Evolutionary conservation across 2,888 invertebrate species (phyloP), one percentile per base, ranked within the genome.

Genomic region (Biston betularia): DNA sequence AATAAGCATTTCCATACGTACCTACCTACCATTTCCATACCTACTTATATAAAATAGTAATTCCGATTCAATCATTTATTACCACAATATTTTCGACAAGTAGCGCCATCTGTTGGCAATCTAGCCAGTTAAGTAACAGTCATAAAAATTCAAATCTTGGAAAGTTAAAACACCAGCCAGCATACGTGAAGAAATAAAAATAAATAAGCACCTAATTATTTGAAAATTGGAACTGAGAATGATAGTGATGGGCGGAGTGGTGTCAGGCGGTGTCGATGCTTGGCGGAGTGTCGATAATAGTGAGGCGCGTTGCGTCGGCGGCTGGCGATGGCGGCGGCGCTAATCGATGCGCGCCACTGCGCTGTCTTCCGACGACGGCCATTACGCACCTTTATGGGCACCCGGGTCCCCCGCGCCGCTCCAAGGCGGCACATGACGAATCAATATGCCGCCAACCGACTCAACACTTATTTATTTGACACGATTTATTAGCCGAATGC

Each of bases 351-450:
- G 91, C 87, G 91, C 87, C 90, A 95, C 95, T 95, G 94, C 95
- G 95, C 94, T 94, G 94, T 94, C 95, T 95, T 95, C 95, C 95
- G 94, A 93, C 92, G 89, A 93, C 95, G 94, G 94, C 95, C 95
- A 95, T 96, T 96, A 96, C 96, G 96, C 96, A 96, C 95, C 95
- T 96, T 96, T 96, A 96, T 96, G 95, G 95, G 94, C 91, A 88
- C 88, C 90, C 87, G 80, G 82, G 81, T 83, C 82, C 84, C 82
- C 82, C 82, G 81, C 83, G 80, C 87, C 85, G 85, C 88, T 87
- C 88, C 83, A 90, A 90, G 90, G 90, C 92, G 90, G 90, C 92
- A 91, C 91, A 92, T 93, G 93, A 93, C 93, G 92, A 93, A 93
- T 93, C 93, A 93, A 93, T 93, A 93, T 93, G 93, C 93, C 91